Base-by-base conservation (phyloP, 2,888 invertebrate genomes). In the Flabesymbios commensalis region DNA sequence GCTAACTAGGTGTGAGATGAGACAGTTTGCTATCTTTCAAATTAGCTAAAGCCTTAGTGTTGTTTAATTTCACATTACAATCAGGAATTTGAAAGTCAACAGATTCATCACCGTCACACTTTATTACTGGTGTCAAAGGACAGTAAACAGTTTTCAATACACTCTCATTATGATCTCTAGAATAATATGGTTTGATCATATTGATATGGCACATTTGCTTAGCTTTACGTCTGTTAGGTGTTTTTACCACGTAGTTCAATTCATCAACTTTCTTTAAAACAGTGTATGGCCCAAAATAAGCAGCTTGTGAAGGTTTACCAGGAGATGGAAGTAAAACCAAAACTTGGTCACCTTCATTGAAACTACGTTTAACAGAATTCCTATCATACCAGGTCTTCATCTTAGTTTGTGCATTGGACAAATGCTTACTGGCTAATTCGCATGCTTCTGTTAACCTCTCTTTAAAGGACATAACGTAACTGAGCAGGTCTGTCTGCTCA, bases 181-280 rank as follows among this genome's bases (percentile, higher is more conserved):
- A 17, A 10, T 14, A 19, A 26, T 53, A 55, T 19, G 17, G 7
- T 29, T 55, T 55, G 4, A 55, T 5, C 22, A 41, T 5, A 26
- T 43, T 55, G 5, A 55, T 29, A 24, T 55, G 55, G 28, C 55
- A 55, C 24, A 55, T n/a, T 19, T 26, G 28, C 28, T 14, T 48
- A 4, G 22, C 3, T 43, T 55, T 53, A 17, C 28, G 14, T 28
- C 55, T 22, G 14, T 43, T 43, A 48, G 55, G 55, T 26, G 51
- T 51, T 14, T 26, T 10, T 26, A 51, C 19, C 10, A 45, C 19
- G 47, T 45, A 45, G 47, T 39, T 33, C 7, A 33, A 5, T 7
- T 33, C 53, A 33, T 19, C 26, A 5, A 33, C 32, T 36, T 53
- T 53, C 36, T 36, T n/a, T 10, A 45, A 19, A 17, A 53, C 41